Evolutionary conservation across 2,113 vertebrate species (phyloP).

Genomic region (Edolisoma coerulescens): DNA sequence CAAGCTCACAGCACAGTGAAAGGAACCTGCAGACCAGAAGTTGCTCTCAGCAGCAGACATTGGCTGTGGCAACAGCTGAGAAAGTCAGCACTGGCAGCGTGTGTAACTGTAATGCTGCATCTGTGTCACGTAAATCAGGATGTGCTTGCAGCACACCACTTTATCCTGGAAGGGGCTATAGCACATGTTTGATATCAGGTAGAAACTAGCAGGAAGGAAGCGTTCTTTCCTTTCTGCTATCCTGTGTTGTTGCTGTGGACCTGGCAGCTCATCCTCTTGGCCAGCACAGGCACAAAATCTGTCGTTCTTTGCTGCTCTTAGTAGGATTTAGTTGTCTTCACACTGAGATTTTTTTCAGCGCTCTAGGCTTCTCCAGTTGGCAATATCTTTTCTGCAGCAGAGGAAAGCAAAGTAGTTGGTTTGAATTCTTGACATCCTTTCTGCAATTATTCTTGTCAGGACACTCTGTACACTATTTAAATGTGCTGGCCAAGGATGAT

Average conservation of each 20-base stretch:
- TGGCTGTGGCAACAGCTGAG: background rate
- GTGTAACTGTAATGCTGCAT: background rate
- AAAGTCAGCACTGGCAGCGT: background rate
- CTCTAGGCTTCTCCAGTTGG: background rate
- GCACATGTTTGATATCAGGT: background rate
- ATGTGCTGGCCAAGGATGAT: background rate
- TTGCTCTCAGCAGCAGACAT: background rate
- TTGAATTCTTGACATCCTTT: background rate
- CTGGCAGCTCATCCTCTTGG: background rate
- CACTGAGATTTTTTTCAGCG: background rate
- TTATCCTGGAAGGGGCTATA: background rate
- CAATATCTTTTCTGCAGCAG: background rate
- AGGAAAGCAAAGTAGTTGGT: background rate
- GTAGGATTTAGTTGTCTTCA: background rate
- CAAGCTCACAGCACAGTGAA: background rate
- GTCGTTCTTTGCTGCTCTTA: background rate
- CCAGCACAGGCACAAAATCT: background rate
- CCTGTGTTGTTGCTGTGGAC: background rate
- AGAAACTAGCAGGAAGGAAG: background rate
- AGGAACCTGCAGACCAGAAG: background rate
- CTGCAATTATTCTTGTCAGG: background rate
- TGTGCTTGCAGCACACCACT: background rate
- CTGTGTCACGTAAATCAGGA: rapidly evolving
- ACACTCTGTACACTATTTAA: background rate
- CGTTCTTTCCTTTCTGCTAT: background rate